Base-by-base conservation (phyloP, 2,888 invertebrate genomes). In the Drosophila leonis region DNA sequence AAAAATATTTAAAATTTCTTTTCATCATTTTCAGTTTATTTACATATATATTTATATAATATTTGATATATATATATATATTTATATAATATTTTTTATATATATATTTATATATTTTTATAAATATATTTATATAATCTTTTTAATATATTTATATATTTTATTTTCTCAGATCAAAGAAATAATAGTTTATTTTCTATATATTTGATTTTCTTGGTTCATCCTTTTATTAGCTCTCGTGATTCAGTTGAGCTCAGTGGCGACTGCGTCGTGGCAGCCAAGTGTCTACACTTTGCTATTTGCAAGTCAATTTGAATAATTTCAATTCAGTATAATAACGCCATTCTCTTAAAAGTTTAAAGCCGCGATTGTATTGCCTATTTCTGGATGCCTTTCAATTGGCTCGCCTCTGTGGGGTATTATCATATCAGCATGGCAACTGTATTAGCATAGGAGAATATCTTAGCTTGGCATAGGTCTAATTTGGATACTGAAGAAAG, bases 291-390 rank as follows among this genome's bases (percentile, higher is more conserved):
- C 20, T 46, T 27, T 27, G 48, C 64, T 75, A 64, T 63, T 71
- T 68, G 65, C 60, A 67, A 71, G 64, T 41, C 62, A 78, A 86
- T 88, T 88, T 90, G 72, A 84, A 87, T 84, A 90, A 87, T 82
- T 80, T 82, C 75, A 72, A 88, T 88, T 84, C 57, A 75, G 68
- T 68, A 82, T 72, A 75, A 78, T 75, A 75, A 77, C 70, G 76
- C 69, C 29, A 75, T 83, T 83, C 80, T 78, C 72, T 81, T 86
- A 72, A 77, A 78, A 75, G 65, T 67, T 46, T n/a, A 52, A 46
- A 65, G 68, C 37, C 62, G 51, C n/a, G n/a, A 51, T 54, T 68
- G 55, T 59, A 31, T 44, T 48, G 62, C 54, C 63, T 76, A 80
- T 78, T 80, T 88, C 71, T 82, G 71, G 75, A 69, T 67, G 69